These are phyloP conservation scores for Drosophila punjabiensis DNA, from an alignment of 1,140 invertebrate genomes.

Conservation along the genomic window DNA sequence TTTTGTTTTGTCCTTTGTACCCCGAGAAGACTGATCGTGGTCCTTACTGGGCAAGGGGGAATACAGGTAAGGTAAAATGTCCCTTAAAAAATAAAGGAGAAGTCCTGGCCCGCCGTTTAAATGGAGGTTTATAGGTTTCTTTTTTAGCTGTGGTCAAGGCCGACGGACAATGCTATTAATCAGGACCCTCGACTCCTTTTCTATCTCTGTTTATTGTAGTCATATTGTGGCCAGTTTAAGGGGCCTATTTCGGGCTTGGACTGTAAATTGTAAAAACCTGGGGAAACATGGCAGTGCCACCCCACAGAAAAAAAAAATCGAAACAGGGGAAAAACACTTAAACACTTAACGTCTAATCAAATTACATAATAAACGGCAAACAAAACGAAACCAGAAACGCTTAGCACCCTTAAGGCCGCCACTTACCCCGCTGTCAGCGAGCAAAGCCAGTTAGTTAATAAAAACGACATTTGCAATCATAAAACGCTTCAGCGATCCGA, in stretches of 20 bases:
- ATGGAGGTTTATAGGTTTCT: conserved; percentile 38
- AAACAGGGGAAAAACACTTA: conserved; percentile 33
- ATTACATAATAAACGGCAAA: conserved; percentile 67
- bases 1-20: conserved; percentile 53
- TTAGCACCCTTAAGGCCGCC: conserved; percentile 63
- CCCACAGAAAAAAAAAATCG: not conserved
- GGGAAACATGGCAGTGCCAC: no score
- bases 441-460: conserved; percentile 67
- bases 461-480: conserved; percentile 73
- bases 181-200: conserved; percentile 36
- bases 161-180: conserved; percentile 63
- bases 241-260: conserved; percentile 24
- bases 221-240: conserved; percentile 69
- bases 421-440: conserved; percentile 59
- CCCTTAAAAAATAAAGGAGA: conserved; percentile 9
- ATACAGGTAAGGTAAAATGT: conserved; percentile 31
- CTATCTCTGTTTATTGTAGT: conserved; percentile 57
- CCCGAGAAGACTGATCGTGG: conserved; percentile 3
- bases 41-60: conserved; percentile 4
- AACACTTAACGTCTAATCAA: conserved; percentile 72
- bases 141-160: conserved; percentile 64
- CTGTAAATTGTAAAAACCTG: conserved; percentile 4
- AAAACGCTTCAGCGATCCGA: conserved; percentile 52
- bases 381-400: conserved; percentile 62
- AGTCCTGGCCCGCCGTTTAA: conserved; percentile 22